phyloP scores from a whole-genome alignment of 2,888 invertebrate species.

The Urechis unicinctus region DNA sequence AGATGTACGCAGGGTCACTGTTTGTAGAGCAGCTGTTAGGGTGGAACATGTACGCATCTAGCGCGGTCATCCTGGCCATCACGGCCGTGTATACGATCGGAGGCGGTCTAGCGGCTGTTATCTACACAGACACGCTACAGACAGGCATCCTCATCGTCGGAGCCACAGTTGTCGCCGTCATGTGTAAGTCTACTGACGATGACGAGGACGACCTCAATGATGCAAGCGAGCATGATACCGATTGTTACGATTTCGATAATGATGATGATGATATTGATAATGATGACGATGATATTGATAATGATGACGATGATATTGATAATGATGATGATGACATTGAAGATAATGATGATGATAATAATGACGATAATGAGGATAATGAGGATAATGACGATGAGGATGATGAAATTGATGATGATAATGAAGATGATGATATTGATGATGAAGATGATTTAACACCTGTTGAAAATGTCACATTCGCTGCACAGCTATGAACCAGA shows the following conservation, averaged over 20 bases:
- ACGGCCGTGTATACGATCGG: slow-evolving; percentile 52
- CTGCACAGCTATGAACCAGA: slow-evolving; percentile 33
- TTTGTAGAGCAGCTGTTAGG: slow-evolving; percentile 20
- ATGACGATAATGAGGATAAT: too few relatives aligned
- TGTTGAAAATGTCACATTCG: neutral
- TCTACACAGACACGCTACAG: slow-evolving; percentile 56
- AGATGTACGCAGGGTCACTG: slow-evolving; percentile 19
- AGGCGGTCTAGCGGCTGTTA: slow-evolving; percentile 53
- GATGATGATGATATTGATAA: too few relatives aligned
- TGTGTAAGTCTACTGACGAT: slow-evolving; percentile 30
- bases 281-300: too few relatives aligned
- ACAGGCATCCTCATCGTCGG: slow-evolving; percentile 54
- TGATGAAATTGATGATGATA: too few relatives aligned
- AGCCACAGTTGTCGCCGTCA: slow-evolving; percentile 48
- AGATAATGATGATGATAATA: too few relatives aligned
- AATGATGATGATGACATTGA: too few relatives aligned
- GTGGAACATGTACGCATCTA: slow-evolving; percentile 20
- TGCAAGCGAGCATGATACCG: too few relatives aligned
- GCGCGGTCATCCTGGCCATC: slow-evolving; percentile 39
- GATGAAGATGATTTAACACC: neutral
- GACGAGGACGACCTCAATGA: too few relatives aligned
- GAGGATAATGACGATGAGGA: too few relatives aligned
- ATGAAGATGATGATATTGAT: too few relatives aligned
- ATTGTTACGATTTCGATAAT: too few relatives aligned
- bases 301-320: too few relatives aligned